Percentiles rank a stretch among this genome's conserved stretches.
phyloP scores from a whole-genome alignment of 2,888 invertebrate genomes.

The Ormyrus rosae region DNA sequence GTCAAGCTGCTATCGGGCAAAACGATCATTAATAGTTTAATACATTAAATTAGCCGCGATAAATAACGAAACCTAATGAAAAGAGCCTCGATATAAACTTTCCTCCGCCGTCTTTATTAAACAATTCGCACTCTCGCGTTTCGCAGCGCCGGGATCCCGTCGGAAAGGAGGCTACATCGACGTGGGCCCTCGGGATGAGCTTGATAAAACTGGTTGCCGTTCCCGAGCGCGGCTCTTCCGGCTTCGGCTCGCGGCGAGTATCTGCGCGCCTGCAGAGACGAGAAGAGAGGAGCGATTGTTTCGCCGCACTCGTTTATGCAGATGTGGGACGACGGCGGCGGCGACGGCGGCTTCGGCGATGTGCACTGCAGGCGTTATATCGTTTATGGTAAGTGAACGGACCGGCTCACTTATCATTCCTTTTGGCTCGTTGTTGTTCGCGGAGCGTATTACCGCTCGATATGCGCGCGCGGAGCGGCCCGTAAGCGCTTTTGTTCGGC shows the following conservation, averaged over 20 bases:
- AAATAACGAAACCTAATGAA: no score
- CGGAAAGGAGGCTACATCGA: background rate
- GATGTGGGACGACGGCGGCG: constrained; percentile 38
- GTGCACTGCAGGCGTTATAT: constrained; percentile 32
- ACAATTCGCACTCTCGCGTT: no score
- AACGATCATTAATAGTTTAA: no score
- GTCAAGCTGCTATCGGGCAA: background rate
- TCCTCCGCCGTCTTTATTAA: no score
- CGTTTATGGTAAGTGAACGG: constrained; percentile 35
- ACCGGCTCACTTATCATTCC: constrained; percentile 27
- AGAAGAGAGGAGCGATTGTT: constrained; percentile 43
- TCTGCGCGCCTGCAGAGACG: background rate
- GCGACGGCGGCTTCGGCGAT: background rate
- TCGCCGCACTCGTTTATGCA: constrained; percentile 20
- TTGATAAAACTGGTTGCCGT: constrained; percentile 48
- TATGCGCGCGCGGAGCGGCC: no score
- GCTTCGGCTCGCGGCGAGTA: background rate
- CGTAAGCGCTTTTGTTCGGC: background rate
- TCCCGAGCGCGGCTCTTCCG: background rate
- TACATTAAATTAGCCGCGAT: no score
- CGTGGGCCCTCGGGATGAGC: constrained; percentile 49
- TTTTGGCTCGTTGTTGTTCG: background rate
- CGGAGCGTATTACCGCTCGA: no score
- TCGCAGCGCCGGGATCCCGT: no score
- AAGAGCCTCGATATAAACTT: no score